Evolutionary conservation across 2,797 vertebrate species (phyloP).

Genomic region (Lerista edwardsae): DNA sequence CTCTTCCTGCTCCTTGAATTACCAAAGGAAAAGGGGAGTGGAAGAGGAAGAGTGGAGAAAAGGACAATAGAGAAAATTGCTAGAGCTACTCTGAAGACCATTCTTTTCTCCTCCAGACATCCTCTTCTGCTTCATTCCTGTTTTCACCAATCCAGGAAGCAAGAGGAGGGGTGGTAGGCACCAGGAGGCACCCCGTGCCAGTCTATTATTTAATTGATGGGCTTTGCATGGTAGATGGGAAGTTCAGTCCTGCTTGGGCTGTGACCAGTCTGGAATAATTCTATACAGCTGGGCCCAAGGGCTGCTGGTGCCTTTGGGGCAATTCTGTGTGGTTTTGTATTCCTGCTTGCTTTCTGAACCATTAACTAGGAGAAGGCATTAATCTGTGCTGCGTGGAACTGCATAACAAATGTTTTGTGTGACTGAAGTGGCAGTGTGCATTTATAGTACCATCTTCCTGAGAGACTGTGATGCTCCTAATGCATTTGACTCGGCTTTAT

Average conservation of each 20-base stretch:
- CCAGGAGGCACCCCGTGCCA: no score
- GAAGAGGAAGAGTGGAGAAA: no score
- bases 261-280: neutral
- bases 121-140: no score
- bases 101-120: no score
- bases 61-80: no score
- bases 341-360: neutral
- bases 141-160: no score
- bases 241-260: neutral
- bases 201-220: no score
- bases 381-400: neutral
- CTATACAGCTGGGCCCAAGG: neutral
- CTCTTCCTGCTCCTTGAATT: no score
- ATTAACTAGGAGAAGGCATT: neutral
- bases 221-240: no score
- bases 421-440: constrained; percentile 31
- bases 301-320: neutral
- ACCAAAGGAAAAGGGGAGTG: no score
- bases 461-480: constrained; percentile 48
- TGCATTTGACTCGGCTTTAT: constrained; percentile 49
- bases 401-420: constrained; percentile 32
- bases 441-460: constrained; percentile 40
- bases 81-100: no score
- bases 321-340: neutral
- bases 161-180: no score